Evolutionary conservation across 2,888 invertebrate genomes (phyloP).

Genomic region (Antheraea assamensis): DNA sequence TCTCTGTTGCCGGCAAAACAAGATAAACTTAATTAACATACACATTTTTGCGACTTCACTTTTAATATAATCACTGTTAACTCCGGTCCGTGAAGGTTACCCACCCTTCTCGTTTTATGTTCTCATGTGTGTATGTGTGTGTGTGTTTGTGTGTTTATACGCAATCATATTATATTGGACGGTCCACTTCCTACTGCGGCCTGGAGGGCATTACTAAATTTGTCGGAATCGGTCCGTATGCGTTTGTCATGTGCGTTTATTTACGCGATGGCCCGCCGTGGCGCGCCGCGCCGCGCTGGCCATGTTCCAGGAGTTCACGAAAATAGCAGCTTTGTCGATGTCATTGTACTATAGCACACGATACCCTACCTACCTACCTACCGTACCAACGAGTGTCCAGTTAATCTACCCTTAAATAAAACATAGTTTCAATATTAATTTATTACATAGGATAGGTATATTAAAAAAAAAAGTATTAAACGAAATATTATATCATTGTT

Average conservation of each 20-base stretch:
- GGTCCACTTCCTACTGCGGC: constrained; percentile 40
- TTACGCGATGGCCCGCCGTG: constrained; percentile 60
- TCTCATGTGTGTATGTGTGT: constrained; percentile 21
- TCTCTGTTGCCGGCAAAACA: constrained; percentile 13
- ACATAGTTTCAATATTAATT: constrained; percentile 1
- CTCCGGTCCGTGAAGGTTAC: constrained; percentile 21
- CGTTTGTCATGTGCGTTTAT: constrained; percentile 72
- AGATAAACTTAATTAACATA: constrained; percentile 28
- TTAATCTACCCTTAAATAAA: not conserved
- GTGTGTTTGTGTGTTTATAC: constrained; percentile 1
- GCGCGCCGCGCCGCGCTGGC: constrained; percentile 58
- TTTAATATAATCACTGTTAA: constrained; percentile 18
- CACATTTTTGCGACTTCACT: constrained; percentile 25
- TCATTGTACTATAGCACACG: constrained; percentile 75
- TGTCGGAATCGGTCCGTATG: constrained; percentile 57
- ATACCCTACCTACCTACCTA: constrained; percentile 48
- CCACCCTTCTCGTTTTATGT: constrained; percentile 20
- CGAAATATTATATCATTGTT: too few species aligned
- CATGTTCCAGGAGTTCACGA: constrained; percentile 68
- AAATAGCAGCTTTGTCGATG: constrained; percentile 77
- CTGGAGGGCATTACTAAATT: constrained; percentile 60
- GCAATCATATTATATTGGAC: constrained; percentile 17
- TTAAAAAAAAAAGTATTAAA: too few species aligned
- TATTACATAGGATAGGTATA: not conserved
- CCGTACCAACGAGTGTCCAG: constrained; percentile 16